A percentile compares a stretch with the other conserved stretches of the same genome.
phyloP scores from a whole-genome alignment of 2,888 invertebrate genomes.

The Bombylius major region DNA sequence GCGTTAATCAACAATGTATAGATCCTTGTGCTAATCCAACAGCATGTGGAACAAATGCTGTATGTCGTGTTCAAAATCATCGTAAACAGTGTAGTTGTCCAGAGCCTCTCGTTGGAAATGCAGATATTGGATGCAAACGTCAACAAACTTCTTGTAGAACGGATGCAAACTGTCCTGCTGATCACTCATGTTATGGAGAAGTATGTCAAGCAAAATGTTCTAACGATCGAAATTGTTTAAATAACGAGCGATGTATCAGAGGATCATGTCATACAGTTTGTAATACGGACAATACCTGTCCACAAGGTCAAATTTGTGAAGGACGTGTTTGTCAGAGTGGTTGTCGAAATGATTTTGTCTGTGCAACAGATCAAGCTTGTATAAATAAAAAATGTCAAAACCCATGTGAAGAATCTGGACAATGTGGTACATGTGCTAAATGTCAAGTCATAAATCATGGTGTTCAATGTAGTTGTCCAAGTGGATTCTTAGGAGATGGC shows the following conservation, averaged over 20 bases:
- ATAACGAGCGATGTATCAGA: slow-evolving; percentile 73
- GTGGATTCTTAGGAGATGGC: slow-evolving; percentile 70
- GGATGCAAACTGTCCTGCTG: slow-evolving; percentile 55
- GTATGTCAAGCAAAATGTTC: slow-evolving; percentile 66
- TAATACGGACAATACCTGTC: slow-evolving; percentile 73
- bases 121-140: slow-evolving; percentile 58
- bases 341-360: slow-evolving; percentile 72
- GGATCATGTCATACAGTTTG: slow-evolving; percentile 76
- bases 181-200: slow-evolving; percentile 64
- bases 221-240: slow-evolving; percentile 68
- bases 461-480: slow-evolving; percentile 74
- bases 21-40: slow-evolving; percentile 65
- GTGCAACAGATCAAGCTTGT: slow-evolving; percentile 63
- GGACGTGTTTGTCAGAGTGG: slow-evolving; percentile 76
- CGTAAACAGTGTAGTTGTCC: slow-evolving; percentile 64
- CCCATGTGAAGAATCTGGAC: slow-evolving; percentile 60
- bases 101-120: slow-evolving; percentile 57
- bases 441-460: slow-evolving; percentile 75
- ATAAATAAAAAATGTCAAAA: slow-evolving; percentile 70
- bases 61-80: slow-evolving; percentile 58
- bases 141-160: slow-evolving; percentile 49
- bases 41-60: slow-evolving; percentile 72
- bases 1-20: slow-evolving; percentile 64
- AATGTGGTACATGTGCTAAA: slow-evolving; percentile 73
- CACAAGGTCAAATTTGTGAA: slow-evolving; percentile 71